Evolutionary conservation across 1,140 invertebrate species (phyloP).

Genomic region (Drosophila watanabei): DNA sequence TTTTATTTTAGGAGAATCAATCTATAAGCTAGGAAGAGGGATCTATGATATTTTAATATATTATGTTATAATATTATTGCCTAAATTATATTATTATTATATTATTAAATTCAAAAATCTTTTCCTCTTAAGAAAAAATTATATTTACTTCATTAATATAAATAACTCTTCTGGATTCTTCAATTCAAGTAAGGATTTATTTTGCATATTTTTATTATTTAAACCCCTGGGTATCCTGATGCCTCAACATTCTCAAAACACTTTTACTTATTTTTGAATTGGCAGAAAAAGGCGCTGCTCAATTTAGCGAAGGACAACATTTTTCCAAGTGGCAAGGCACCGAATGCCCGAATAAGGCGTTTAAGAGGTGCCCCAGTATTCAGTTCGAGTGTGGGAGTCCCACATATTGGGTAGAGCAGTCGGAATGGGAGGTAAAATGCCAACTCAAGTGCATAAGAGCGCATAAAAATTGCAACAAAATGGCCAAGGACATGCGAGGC

Average conservation of each 20-base stretch:
- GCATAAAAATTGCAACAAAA: constrained; percentile 76
- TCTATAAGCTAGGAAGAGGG: background rate
- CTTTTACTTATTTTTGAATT: constrained; percentile 5
- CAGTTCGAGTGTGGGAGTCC: constrained; percentile 22
- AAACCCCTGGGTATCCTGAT: background rate
- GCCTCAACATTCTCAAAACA: too few relatives aligned
- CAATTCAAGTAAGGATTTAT: too few relatives aligned
- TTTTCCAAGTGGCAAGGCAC: constrained; percentile 53
- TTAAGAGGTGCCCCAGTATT: constrained; percentile 61
- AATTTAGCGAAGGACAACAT: constrained; percentile 64
- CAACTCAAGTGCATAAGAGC: constrained; percentile 65
- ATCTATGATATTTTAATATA: too few relatives aligned
- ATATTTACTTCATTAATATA: too few relatives aligned
- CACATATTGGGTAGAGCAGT: constrained; percentile 15
- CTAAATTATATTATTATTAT: too few relatives aligned
- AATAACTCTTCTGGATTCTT: too few relatives aligned
- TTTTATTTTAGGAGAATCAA: background rate
- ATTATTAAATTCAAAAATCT: background rate
- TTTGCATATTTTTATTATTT: background rate
- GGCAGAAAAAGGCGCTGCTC: constrained; percentile 49
- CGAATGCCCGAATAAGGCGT: constrained; percentile 22
- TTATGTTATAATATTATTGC: background rate
- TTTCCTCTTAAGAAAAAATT: too few relatives aligned
- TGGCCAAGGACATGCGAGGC: constrained; percentile 62
- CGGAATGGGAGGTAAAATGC: constrained; percentile 6